A percentile compares a stretch with the other conserved stretches of the same genome.
Evolutionary conservation across 2,113 vertebrate species (phyloP).

Genomic region (Onychostruthus taczanowskii): DNA sequence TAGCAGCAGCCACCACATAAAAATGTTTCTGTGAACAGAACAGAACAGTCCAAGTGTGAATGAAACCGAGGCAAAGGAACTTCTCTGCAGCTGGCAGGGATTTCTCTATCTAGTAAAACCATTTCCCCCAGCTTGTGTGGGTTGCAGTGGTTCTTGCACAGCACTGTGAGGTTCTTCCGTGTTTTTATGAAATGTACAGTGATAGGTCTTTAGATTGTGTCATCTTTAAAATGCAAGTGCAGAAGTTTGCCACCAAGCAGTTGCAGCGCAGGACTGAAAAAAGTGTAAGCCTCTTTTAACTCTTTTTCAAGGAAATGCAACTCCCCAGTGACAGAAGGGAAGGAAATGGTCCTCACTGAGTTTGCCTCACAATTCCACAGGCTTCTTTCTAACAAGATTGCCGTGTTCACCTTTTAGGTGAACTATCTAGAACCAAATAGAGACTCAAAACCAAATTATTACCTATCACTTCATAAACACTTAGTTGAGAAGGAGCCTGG

Average conservation of each 20-base stretch:
- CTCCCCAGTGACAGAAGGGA: not conserved
- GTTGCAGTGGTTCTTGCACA: not conserved
- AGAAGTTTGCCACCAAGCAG: not conserved
- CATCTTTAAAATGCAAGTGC: not conserved
- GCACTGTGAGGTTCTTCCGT: not conserved
- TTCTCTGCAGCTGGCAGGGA: not conserved
- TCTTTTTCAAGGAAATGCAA: not conserved
- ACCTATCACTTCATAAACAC: not conserved
- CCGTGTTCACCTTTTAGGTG: not conserved
- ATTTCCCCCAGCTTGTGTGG: not conserved
- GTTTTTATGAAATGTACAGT: not conserved
- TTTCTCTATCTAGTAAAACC: not conserved
- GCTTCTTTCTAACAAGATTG: not conserved
- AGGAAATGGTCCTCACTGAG: not conserved
- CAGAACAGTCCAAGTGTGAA: not conserved
- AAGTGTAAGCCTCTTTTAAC: not conserved
- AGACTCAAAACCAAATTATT: not conserved
- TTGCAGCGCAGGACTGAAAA: not conserved
- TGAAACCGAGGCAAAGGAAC: not conserved
- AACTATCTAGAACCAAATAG: not conserved
- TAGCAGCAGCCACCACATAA: conserved; percentile 84
- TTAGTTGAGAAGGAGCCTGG: not conserved
- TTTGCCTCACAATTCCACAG: not conserved
- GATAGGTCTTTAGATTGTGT: not conserved
- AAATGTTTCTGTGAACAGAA: conserved; percentile 84